Conservation (phyloP, 2,797 vertebrate genomes). For the Clarias platycephalus region DNA sequence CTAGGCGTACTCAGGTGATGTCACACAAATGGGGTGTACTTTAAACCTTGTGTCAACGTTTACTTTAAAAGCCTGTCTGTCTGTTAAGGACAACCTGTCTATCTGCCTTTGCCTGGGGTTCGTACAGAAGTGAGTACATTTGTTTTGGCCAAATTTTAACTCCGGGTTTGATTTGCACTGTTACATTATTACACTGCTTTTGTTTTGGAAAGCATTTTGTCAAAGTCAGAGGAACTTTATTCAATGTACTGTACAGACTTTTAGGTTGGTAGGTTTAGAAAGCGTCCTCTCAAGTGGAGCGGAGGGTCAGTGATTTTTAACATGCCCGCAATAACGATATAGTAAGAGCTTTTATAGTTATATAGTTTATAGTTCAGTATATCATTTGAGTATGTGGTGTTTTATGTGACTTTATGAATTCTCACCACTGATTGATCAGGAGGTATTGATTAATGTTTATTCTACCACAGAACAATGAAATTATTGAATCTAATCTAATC, state of each 20-base stretch:
- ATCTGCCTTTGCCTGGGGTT: not conserved
- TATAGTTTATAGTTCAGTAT: not conserved
- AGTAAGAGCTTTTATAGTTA: not conserved
- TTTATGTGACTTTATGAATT: not conserved
- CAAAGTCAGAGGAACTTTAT: not conserved
- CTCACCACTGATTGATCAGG: not conserved
- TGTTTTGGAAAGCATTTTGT: not conserved
- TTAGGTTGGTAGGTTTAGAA: not conserved
- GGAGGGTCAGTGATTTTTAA: not conserved
- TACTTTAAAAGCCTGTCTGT: constrained; percentile 47
- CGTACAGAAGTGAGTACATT: constrained; percentile 44
- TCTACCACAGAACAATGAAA: not conserved
- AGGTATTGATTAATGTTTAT: not conserved
- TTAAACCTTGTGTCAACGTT: constrained; percentile 41
- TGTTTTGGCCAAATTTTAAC: no score
- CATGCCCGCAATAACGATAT: not conserved
- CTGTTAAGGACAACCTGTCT: constrained; percentile 36
- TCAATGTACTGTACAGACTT: not conserved
- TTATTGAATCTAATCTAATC: not conserved
- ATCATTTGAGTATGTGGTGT: not conserved
- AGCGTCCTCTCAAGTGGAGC: not conserved
- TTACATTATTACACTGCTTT: not conserved
- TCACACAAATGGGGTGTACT: constrained; percentile 48
- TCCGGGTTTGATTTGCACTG: not conserved
- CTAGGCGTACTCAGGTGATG: constrained; percentile 38